Evolutionary conservation across 2,797 vertebrate genomes (phyloP).

Genomic region (Ceryle rudis): DNA sequence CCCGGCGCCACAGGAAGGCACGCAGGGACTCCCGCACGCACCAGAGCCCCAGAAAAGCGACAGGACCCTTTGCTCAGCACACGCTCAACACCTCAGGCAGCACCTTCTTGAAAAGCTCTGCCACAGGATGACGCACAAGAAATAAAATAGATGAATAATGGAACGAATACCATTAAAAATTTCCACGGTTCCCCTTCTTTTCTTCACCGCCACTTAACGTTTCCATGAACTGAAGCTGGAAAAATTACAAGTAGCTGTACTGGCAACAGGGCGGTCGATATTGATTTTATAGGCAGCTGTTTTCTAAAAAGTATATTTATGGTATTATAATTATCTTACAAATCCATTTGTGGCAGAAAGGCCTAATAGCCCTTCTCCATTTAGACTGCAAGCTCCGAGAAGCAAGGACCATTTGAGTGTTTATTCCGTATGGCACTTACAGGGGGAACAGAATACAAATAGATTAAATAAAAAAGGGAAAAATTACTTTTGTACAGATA

Average conservation of each 20-base stretch:
- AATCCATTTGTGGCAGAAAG: background rate
- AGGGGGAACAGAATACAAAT: background rate
- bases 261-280: background rate
- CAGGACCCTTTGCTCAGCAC: background rate
- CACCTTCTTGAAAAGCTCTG: background rate
- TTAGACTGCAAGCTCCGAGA: background rate
- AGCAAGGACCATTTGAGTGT: background rate
- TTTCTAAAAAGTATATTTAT: background rate
- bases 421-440: background rate
- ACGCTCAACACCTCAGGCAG: background rate
- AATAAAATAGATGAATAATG: fast-evolving
- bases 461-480: background rate
- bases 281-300: background rate
- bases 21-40: background rate
- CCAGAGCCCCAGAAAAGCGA: fast-evolving
- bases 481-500: too few relatives aligned
- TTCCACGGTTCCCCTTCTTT: too few relatives aligned
- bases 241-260: fast-evolving
- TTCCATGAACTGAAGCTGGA: background rate
- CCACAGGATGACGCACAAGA: fast-evolving
- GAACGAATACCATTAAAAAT: fast-evolving
- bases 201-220: background rate
- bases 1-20: background rate
- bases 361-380: background rate
- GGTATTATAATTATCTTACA: background rate